Base-by-base conservation (phyloP, 2,888 invertebrate genomes). In the Trissonchulus latispiculum region DNA sequence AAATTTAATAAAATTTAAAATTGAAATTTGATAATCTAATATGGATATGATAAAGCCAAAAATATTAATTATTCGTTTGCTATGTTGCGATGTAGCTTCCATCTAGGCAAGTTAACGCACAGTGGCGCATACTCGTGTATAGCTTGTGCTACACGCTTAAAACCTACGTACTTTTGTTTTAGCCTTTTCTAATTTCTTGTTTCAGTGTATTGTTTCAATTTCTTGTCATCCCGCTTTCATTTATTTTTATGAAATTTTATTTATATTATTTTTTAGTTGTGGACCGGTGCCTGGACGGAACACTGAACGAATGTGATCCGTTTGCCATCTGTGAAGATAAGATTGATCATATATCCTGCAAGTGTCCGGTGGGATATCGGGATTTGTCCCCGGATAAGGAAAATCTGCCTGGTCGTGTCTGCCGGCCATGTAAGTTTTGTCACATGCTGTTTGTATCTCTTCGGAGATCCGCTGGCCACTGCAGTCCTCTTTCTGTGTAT, bases 281-380 rank as follows among this genome's bases (percentile, higher is more conserved):
- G 61, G n/a, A 61, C 31, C 76, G 80, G 28, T 82, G 82, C 71
- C 73, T 81, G 32, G 82, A 82, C 72, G 67, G 76, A 33, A 76
- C 67, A 33, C 78, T 78, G 59, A 82, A 82, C 75, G 82, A 82
- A 74, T 82, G 82, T 70, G 79, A 82, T 73, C 33, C 79, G 3
- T 79, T 80, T 28, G 82, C 82, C 48, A 80, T 81, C 70, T 82
- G 82, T 74, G 77, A 76, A 61, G 80, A 80, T 69, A 64, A 31
- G 35, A 72, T 74, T 33, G 73, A 73, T 36, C 35, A 29, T 2
- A 71, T 70, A n/a, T 8, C 73, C 29, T 73, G 73, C 31, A 68
- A 37, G 28, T 73, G 61, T 28, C 71, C 62, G 75, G 76, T 36
- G 32, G 73, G 73, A 28, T 73, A 73, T 66, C 35, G 33, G 1